Conservation (phyloP, 2,113 vertebrate genomes). For the Gavia stellata region DNA sequence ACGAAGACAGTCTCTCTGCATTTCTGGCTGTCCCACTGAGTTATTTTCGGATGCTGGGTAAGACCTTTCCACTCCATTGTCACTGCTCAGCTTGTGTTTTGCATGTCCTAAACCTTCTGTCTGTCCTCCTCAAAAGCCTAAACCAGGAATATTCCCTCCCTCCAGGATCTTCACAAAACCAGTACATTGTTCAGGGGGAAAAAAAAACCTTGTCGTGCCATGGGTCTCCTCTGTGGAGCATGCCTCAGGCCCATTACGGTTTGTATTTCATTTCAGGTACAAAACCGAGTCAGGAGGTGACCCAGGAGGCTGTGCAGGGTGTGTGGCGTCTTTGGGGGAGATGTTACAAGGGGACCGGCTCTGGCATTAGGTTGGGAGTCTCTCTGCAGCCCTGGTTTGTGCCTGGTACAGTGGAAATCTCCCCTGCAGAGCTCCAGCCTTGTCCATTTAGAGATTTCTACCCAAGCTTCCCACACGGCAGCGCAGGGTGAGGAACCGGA, state of each 20-base stretch:
- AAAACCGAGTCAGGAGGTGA: background rate
- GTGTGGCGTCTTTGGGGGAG: background rate
- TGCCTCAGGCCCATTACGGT: rapidly evolving
- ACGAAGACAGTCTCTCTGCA: background rate
- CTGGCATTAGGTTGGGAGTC: background rate
- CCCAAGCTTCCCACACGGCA: background rate
- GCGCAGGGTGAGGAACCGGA: background rate
- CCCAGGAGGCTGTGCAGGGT: background rate
- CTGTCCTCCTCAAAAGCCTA: background rate
- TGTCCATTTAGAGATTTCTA: background rate
- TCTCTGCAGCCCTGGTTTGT: background rate
- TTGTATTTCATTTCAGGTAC: background rate
- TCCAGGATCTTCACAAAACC: background rate
- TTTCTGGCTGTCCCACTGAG: background rate
- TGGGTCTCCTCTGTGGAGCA: background rate
- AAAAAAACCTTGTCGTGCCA: background rate
- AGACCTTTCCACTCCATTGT: background rate
- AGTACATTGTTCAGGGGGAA: background rate
- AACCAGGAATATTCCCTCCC: background rate
- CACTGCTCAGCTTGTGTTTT: background rate
- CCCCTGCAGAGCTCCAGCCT: background rate
- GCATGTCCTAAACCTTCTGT: background rate
- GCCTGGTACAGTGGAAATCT: background rate
- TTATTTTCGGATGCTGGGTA: background rate
- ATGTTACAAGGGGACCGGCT: background rate